These are phyloP conservation scores for Sialis lutaria DNA, from an alignment of 2,888 invertebrate genomes.

Conservation along the genomic window DNA sequence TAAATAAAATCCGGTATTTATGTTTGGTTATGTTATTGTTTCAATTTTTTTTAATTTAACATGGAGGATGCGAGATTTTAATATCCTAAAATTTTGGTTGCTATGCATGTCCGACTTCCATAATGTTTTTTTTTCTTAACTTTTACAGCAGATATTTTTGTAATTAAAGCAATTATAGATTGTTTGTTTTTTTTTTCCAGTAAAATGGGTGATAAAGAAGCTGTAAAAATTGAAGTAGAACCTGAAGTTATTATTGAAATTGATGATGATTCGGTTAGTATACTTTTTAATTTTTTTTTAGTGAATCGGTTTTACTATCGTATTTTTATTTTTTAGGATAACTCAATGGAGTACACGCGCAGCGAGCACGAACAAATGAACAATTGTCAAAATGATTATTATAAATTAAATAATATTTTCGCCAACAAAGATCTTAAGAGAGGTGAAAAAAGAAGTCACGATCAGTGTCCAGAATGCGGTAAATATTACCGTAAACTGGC, in stretches of 20 bases:
- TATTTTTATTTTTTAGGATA: background rate
- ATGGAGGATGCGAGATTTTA: background rate
- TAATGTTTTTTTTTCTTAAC: constrained; percentile 1
- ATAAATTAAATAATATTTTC: background rate
- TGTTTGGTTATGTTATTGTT: constrained; percentile 3
- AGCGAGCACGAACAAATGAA: background rate
- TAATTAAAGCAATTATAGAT: background rate
- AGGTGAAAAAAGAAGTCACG: background rate
- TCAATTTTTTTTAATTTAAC: background rate
- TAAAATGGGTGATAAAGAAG: constrained; percentile 4
- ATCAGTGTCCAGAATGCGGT: constrained; percentile 4
- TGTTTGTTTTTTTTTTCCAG: background rate
- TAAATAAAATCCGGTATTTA: background rate
- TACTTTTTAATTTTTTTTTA: background rate
- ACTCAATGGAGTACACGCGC: background rate
- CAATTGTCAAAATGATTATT: background rate
- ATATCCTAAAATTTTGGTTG: background rate
- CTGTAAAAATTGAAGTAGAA: constrained; percentile 5
- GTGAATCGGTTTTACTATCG: background rate
- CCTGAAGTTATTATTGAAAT: constrained; percentile 5
- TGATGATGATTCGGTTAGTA: constrained; percentile 1
- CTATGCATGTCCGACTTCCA: constrained; percentile 2
- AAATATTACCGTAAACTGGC: constrained; percentile 5
- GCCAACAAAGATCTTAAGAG: background rate
- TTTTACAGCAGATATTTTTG: background rate